These are phyloP conservation scores for Linurgus olivaceus DNA, from an alignment of 2,797 vertebrate genomes.

Conservation along the genomic window DNA sequence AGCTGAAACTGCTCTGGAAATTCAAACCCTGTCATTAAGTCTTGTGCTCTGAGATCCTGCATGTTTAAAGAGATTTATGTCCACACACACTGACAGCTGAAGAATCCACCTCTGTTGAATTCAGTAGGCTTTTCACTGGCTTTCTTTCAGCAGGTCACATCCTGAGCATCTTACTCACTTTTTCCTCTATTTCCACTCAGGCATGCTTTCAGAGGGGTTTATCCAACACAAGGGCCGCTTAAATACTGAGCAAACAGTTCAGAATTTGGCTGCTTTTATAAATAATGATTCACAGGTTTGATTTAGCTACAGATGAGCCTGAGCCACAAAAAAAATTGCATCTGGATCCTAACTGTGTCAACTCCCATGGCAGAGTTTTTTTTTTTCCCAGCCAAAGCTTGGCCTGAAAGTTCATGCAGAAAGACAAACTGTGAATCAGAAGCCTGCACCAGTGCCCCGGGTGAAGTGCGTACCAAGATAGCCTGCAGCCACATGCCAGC, in stretches of 20 bases:
- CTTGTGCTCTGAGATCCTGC: background rate
- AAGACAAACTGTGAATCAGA: conserved; percentile 49
- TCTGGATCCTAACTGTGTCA: conserved; percentile 36
- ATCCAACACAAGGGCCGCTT: background rate
- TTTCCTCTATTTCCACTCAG: background rate
- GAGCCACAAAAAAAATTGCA: conserved; percentile 23
- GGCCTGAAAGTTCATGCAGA: conserved; percentile 32
- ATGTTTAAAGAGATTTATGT: background rate
- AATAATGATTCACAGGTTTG: conserved; percentile 42
- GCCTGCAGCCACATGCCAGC: conserved; percentile 46
- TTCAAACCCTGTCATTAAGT: background rate
- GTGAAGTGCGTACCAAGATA: conserved; percentile 42
- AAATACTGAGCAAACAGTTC: conserved; percentile 25
- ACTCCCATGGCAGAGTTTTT: background rate
- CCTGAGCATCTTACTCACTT: conserved; percentile 27
- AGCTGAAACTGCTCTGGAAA: background rate
- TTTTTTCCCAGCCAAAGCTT: conserved; percentile 35
- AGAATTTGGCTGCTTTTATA: conserved; percentile 37
- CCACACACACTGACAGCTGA: background rate
- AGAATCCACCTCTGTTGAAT: background rate
- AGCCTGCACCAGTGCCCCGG: background rate
- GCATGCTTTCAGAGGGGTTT: background rate
- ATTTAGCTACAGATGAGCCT: conserved; percentile 23
- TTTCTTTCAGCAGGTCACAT: background rate
- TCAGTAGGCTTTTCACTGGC: background rate